Evolutionary conservation across 2,888 invertebrate species (phyloP), one percentile per base, ranked within the genome.

Genomic region (Timema cristinae): DNA sequence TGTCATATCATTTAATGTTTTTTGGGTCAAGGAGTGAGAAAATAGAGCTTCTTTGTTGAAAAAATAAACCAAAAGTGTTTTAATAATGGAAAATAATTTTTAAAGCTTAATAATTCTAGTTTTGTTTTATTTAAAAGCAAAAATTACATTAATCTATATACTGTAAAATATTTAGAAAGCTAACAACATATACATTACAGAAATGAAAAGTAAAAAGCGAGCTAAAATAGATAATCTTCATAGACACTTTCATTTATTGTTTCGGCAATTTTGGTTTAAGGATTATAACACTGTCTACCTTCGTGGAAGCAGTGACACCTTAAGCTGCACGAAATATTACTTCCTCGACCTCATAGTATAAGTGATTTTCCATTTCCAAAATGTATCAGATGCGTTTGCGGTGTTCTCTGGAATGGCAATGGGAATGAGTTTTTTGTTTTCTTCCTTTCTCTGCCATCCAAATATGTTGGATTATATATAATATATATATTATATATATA

Each of bases 11-110:
- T 59, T n/a, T 59, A 0, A 8, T 59, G n/a, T 59, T 59, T 59
- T 32, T 59, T 59, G 15, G 56, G 13, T 11, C 56, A 56, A 7
- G 15, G 1, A 56, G 16, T 16, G 56, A 15, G 7, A 11, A 11
- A 6, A 15, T 68, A 49, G 50, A 68, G 50, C 15, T 9, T 51
- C 7, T 13, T 50, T 50, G 50, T 7, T 49, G n/a, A 68, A 15
- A 68, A 68, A 68, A 68, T 50, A 15, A 68, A 50, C n/a, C n/a
- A 68, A 6, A 51, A 56, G 9, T 50, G 4, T 32, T 32, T 32
- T 32, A 32, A 32, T 4, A 32, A 32, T 32, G 32, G 32, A 32
- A 32, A 32, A 32, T 32, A 32, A 32, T 32, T 32, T 32, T 32
- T 32, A 2, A 32, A 32, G 32, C 32, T 32, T 32, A 32, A 4